Evolutionary conservation across 2,797 vertebrate species (phyloP).

Genomic region (Nannoperca australis): DNA sequence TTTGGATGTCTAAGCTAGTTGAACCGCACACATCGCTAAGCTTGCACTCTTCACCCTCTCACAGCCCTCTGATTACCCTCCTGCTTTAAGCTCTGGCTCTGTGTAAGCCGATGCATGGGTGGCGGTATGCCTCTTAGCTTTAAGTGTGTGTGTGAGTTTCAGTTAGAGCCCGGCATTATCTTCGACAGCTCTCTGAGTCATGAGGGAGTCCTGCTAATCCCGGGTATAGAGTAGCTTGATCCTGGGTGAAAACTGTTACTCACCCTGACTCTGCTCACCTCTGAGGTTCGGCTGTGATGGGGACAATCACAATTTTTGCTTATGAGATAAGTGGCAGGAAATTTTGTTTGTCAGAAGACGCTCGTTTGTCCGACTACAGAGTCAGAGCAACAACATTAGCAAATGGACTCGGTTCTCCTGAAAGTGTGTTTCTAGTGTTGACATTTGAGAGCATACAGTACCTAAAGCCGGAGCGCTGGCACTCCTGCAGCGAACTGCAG

Average conservation of each 20-base stretch:
- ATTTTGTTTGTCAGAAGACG: conserved; percentile 27
- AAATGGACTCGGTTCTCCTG: neutral
- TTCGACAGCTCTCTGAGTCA: conserved; percentile 51
- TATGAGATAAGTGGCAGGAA: neutral
- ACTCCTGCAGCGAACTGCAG: conserved; percentile 94
- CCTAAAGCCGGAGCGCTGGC: conserved; percentile 96
- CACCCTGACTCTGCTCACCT: conserved; percentile 42
- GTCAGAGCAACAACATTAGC: conserved; percentile 2
- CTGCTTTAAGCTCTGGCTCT: conserved; percentile 44
- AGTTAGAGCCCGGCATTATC: conserved; percentile 44
- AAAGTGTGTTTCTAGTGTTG: conserved; percentile 18
- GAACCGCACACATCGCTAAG: conserved; percentile 49
- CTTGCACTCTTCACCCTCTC: conserved; percentile 30
- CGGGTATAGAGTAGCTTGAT: conserved; percentile 38
- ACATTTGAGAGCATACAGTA: conserved; percentile 84
- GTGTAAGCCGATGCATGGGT: conserved; percentile 20
- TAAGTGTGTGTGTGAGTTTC: conserved; percentile 22
- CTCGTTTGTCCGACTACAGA: conserved; percentile 23
- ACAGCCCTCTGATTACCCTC: conserved; percentile 37
- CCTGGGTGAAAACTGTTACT: conserved; percentile 34
- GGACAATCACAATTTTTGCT: conserved; percentile 29
- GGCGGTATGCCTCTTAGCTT: conserved; percentile 36
- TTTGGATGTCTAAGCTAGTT: conserved; percentile 36
- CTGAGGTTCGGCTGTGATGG: conserved; percentile 22
- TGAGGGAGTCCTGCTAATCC: conserved; percentile 59